A percentile compares a stretch with the other conserved stretches of the same genome.
These are phyloP conservation scores for Agriopis aurantiaria DNA, from an alignment of 2,888 invertebrate species.

Conservation along the genomic window DNA sequence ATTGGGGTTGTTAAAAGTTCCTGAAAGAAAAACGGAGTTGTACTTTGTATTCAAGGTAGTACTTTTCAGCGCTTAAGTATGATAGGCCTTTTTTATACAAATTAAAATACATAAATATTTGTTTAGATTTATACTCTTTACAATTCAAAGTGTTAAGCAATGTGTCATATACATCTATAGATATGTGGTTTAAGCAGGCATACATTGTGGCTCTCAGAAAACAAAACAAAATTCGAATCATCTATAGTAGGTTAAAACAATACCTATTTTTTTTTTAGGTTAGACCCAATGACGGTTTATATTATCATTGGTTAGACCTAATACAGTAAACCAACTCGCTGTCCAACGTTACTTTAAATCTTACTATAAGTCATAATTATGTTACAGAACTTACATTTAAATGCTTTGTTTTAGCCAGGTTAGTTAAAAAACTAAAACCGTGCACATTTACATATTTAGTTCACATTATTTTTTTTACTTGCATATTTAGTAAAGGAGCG, in stretches of 20 bases:
- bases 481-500: too few species aligned
- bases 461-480: too few species aligned
- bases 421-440: too few species aligned
- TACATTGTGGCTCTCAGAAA: conserved; percentile 2
- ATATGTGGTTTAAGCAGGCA: not conserved
- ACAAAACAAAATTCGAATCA: not conserved
- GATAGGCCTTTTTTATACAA: not conserved
- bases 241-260: not conserved
- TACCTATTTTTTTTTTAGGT: not conserved
- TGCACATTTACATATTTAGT: too few species aligned
- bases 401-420: too few species aligned
- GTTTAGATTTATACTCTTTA: not conserved
- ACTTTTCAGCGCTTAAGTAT: not conserved
- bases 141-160: not conserved
- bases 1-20: not conserved
- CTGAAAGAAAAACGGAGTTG: not conserved
- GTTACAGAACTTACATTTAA: not conserved
- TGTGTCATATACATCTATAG: not conserved
- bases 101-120: not conserved
- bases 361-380: not conserved
- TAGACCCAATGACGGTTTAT: too few species aligned
- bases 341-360: not conserved
- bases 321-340: not conserved
- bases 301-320: too few species aligned
- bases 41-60: not conserved